Base-by-base conservation (phyloP, 2,797 vertebrate species). In the Xenopus petersii region DNA sequence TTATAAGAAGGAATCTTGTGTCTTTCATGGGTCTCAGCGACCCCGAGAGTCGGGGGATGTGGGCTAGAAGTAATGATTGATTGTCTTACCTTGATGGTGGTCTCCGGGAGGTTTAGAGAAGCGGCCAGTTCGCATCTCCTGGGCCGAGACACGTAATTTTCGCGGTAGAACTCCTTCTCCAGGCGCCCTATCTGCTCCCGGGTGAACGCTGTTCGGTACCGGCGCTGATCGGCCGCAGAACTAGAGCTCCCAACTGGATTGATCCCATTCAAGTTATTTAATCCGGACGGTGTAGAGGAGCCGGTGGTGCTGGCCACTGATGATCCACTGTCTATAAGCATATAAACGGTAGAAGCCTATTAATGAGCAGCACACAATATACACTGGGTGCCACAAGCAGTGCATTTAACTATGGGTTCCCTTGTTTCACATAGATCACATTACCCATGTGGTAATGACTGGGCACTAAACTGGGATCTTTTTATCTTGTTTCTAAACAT, bases 121-220 rank as follows among this genome's bases (percentile, higher is more conserved):
- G 97, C 97, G 13, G 97, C 97, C 83, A 99, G 81, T 88, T 99
- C 97, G 84, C 97, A 99, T 84, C 97, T 94, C 81, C 97, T 90
- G 17, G 97, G 97, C 84, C 97, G 93, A 6, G 97, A 98, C 71
- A 97, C 95, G 59, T 93, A 94, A 83, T 94, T 95, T 89, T 95
- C 93, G 78, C 92, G 82, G 86, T 94, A 95, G 89, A 96, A 93
- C 84, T 96, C 88, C 71, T 96, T 94, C 73, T 94, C 93, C 83
- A 94, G 82, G 71, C 93, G 82, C 17, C 88, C 93, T 49, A 95
- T 95, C 79, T 96, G 91, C 84, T 95, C 93, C 11, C 94, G 83
- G 68, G 89, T 93, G 83, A 94, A 96, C 26, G 92, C 94, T 16
- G 93, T 94, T 76, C 94, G 92, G 56, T 95, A 95, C 76, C 96